Conservation (phyloP, 2,113 vertebrate species). For the Elaphurus davidianus region DNA sequence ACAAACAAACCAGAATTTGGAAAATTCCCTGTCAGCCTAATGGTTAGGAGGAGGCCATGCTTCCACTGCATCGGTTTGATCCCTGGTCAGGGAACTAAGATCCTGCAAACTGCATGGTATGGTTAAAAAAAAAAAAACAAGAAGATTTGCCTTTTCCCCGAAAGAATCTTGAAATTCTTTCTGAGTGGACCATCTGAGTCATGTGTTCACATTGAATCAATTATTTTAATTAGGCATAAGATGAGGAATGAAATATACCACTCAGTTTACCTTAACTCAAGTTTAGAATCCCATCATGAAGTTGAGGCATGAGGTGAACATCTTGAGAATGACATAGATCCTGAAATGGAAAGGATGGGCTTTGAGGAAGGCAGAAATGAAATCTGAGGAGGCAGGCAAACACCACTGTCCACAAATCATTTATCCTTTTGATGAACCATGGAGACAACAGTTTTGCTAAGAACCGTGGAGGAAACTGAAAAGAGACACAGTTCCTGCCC, state of each 20-base stretch:
- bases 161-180: background rate
- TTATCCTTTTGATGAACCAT: background rate
- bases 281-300: background rate
- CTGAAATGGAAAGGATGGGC: background rate
- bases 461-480: background rate
- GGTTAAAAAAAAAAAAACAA: background rate
- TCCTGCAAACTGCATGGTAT: background rate
- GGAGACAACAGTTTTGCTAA: background rate
- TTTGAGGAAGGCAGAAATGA: background rate
- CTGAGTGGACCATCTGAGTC: background rate
- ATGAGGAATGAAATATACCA: background rate
- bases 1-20: background rate
- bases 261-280: background rate
- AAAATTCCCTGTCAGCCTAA: background rate
- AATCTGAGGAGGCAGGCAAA: background rate
- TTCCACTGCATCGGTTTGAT: background rate
- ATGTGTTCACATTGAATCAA: background rate
- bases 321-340: background rate
- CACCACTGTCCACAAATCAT: background rate
- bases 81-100: background rate
- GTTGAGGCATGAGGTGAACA: background rate
- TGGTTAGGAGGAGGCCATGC: background rate
- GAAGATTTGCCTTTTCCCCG: background rate
- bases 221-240: background rate
- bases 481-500: background rate